These are phyloP conservation scores for Epirrhoe tristata DNA, from an alignment of 2,888 invertebrate genomes.

Conservation along the genomic window DNA sequence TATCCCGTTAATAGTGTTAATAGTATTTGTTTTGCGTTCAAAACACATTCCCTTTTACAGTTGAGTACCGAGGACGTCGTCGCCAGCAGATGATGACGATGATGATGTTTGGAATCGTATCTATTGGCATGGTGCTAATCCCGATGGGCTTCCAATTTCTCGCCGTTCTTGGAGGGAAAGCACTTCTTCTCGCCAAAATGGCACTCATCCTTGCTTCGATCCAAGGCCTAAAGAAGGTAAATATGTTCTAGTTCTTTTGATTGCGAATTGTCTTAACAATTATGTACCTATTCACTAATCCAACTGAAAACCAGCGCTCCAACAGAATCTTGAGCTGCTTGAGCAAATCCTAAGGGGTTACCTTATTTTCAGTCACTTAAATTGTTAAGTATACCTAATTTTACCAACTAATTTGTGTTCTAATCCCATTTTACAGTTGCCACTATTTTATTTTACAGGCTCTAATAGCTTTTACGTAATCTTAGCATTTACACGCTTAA, in stretches of 20 bases:
- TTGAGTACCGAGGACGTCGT: slow-evolving; percentile 83
- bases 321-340: no score
- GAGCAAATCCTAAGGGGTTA: no score
- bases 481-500: slow-evolving; percentile 6
- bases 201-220: slow-evolving; percentile 92
- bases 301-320: no score
- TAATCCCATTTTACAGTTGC: slow-evolving; percentile 26
- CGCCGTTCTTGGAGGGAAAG: slow-evolving; percentile 93
- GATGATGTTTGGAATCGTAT: slow-evolving; percentile 91
- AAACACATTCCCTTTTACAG: slow-evolving; percentile 53
- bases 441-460: slow-evolving; percentile 15
- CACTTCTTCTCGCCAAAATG: slow-evolving; percentile 92
- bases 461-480: slow-evolving; percentile 10
- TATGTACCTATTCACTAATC: no score
- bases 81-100: slow-evolving; percentile 90
- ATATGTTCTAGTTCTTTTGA: slow-evolving; percentile 6
- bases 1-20: no score
- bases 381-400: no score
- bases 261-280: slow-evolving; percentile 2
- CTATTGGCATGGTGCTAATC: slow-evolving; percentile 90
- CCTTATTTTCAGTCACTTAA: no score
- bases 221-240: slow-evolving; percentile 91
- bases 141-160: slow-evolving; percentile 95
- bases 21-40: no score
- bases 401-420: no score